A percentile compares a stretch with the other conserved stretches of the same genome.
Evolutionary conservation across 2,113 vertebrate genomes (phyloP).

Genomic region (human): DNA sequence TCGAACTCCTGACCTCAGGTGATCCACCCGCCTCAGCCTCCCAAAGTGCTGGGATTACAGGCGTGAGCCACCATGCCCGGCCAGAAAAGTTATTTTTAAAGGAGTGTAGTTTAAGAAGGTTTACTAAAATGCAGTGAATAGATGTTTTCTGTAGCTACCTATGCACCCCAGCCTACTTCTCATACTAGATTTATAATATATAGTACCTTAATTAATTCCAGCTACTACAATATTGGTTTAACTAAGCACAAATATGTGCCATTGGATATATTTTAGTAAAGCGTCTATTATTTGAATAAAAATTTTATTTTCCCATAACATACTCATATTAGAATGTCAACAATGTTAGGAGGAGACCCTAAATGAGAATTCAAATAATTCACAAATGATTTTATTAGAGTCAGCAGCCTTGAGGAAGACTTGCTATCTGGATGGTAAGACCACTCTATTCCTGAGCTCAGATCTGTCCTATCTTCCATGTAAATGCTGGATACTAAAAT

Average conservation of each 20-base stretch:
- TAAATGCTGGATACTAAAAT: conserved; percentile 61
- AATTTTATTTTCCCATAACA: neutral
- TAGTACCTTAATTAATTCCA: conserved; percentile 2
- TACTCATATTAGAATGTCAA: neutral
- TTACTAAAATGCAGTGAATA: neutral
- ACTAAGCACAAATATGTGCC: neutral
- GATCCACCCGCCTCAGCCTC: too few relatives aligned
- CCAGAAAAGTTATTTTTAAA: neutral
- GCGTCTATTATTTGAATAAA: neutral
- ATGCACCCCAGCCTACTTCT: neutral
- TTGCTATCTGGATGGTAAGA: neutral
- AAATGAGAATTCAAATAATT: conserved; percentile 33
- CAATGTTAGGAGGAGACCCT: neutral
- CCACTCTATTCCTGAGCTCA: neutral
- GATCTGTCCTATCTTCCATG: neutral
- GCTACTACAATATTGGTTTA: neutral
- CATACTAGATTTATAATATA: neutral
- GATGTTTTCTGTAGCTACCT: conserved; percentile 27
- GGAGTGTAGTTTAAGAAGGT: neutral
- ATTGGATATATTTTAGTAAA: neutral
- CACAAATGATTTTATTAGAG: neutral
- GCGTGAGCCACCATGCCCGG: too few relatives aligned
- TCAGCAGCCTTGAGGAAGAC: conserved; percentile 16
- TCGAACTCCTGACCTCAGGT: too few relatives aligned
- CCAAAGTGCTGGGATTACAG: too few relatives aligned